Evolutionary conservation across 2,888 invertebrate genomes (phyloP), one percentile per base, ranked within the genome.

Genomic region (Phymatocera aterrima): DNA sequence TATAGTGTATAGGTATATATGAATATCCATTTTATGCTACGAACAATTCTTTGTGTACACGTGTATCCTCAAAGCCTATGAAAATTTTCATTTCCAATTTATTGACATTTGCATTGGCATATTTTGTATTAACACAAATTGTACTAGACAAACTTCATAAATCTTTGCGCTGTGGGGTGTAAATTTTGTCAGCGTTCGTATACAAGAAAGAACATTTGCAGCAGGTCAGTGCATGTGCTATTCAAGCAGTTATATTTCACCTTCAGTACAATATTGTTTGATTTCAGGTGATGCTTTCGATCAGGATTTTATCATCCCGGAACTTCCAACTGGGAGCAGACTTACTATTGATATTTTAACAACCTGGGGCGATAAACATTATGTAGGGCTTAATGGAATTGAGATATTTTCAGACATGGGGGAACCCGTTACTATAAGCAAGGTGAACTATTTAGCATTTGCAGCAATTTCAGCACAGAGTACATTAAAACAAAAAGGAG

Each of bases 311-410:
- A 91, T 95, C 54, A 96, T 96, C 81, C 96, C 96, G 0, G 95
- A 96, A 89, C 91, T 96, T 83, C 96, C 96, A 0, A 91, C 90
- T 81, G 96, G 96, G n/a, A 91, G 92, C 84, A 89, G 93, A 77
- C 87, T 96, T 84, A 92, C 93, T 81, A 91, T 96, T 77, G 94
- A 94, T 88, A 95, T 96, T 82, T 91, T 93, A 78, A 93, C 92
- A 21, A 95, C 96, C 40, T 96, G 96, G 96, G 96, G 96, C 8
- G 96, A 96, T 87, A 93, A 93, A 83, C 94, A 95, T 89, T 94
- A 95, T 84, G 94, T 96, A 15, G 96, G 96, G 0, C 89, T 96
- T 77, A 96, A 96, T 87, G 96, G 96, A 2, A 93, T 96, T 77
- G 96, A 96, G 89, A 90, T 96, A 80, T 96, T 95, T 87, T 93